Evolutionary conservation across 2,797 vertebrate genomes (phyloP), one percentile per base, ranked within the genome.

Genomic region (Tapirus indicus): DNA sequence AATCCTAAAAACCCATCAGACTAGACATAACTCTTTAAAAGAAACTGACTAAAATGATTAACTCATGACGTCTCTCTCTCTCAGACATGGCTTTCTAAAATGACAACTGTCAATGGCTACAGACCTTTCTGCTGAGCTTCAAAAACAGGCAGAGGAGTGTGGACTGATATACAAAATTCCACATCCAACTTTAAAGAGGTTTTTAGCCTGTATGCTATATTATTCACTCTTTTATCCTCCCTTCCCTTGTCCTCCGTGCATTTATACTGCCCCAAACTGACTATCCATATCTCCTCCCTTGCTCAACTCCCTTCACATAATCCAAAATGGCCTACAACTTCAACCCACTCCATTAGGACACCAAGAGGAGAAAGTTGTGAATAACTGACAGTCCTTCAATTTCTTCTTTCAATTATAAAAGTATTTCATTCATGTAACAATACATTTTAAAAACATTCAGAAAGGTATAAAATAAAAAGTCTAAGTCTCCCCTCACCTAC

Each of bases 401-500:
- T 88, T 84, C 12, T 78, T 54, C 90, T 71, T 80, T 47, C 38
- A 78, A n/a, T 75, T 66, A 25, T 75, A 64, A 87, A 93, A 95
- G 27, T 66, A 86, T 79, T 79, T 88, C 35, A 89, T 69, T 89
- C 82, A 56, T 44, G 7, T 72, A 71, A 88, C 10, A 86, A 41
- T 62, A 49, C 7, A 49, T 62, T 72, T 92, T 84, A 11, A 62
- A 77, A 91, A 91, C 68, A 85, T 71, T 64, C 25, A 69, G 44
- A 77, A 87, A 78, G 56, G 21, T 69, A 44, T 52, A 91, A 93
- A 64, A 92, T 14, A 32, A 54, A 32, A 87, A 44, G 77, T 16
- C 38, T 64, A 54, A 78, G 23, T 44, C 54, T 87, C 3, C 23
- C 29, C 56, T 92, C 38, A 66, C 47, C 56, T 35, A n/a, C 35